phyloP scores from a whole-genome alignment of 2,797 vertebrate genomes.

The Mormyrus proboscirostris region DNA sequence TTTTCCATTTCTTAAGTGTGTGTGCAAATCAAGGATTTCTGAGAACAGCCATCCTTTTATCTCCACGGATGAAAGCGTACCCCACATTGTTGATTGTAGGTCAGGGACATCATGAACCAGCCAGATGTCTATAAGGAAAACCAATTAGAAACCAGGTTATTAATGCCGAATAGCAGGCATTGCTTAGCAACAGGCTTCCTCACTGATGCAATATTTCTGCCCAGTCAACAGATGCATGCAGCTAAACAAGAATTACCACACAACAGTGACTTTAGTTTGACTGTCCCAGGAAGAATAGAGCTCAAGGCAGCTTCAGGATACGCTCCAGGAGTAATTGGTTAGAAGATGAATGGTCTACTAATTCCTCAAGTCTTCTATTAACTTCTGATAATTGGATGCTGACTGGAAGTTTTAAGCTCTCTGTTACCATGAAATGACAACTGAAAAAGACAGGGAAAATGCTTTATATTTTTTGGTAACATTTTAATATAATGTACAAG shows the following conservation, averaged over 20 bases:
- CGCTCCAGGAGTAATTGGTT: neutral
- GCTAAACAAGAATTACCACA: neutral
- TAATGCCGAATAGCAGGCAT: slow-evolving; percentile 19
- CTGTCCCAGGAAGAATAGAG: neutral
- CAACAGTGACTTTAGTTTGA: slow-evolving; percentile 1
- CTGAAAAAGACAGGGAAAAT: neutral
- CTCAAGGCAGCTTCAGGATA: neutral
- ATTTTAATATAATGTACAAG: neutral
- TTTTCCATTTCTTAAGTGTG: neutral
- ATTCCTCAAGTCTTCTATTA: neutral
- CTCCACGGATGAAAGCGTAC: neutral
- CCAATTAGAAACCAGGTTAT: slow-evolving; percentile 26
- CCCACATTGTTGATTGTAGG: slow-evolving; percentile 25
- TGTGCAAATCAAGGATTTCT: neutral
- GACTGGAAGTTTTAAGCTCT: neutral
- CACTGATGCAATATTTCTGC: neutral
- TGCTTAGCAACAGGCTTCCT: slow-evolving; percentile 20
- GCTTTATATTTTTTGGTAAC: neutral
- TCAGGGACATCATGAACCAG: slow-evolving; percentile 31
- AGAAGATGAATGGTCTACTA: neutral
- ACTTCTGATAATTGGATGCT: neutral
- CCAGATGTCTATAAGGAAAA: slow-evolving; percentile 26
- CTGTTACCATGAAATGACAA: neutral
- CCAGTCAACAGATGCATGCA: slow-evolving; percentile 9
- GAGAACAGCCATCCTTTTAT: neutral